These are phyloP conservation scores for Enhydra lutris DNA, from an alignment of 2,113 vertebrate species.

Conservation along the genomic window DNA sequence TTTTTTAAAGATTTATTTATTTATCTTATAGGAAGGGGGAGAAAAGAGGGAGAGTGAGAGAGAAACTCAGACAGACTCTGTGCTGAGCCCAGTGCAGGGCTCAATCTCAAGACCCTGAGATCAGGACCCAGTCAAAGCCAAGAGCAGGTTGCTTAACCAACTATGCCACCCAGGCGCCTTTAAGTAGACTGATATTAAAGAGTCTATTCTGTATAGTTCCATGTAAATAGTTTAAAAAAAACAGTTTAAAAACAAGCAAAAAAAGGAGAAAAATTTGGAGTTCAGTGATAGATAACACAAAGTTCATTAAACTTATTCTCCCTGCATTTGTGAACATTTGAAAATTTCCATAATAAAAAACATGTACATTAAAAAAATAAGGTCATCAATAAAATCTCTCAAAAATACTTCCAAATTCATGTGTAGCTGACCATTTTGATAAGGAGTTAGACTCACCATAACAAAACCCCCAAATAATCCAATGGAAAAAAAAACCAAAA, in stretches of 20 bases:
- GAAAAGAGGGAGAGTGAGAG: background rate
- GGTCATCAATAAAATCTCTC: conserved; percentile 24
- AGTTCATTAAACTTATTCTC: background rate
- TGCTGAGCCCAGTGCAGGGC: background rate
- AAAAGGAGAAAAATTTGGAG: background rate
- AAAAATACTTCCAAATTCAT: conserved; percentile 23
- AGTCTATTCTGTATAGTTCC: background rate
- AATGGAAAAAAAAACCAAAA: background rate
- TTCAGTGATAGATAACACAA: background rate
- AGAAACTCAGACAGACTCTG: background rate
- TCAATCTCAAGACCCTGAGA: background rate
- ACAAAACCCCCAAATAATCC: background rate
- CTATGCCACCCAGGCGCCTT: background rate
- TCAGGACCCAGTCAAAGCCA: background rate
- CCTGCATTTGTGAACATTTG: background rate
- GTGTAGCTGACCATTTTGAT: background rate
- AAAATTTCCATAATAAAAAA: background rate
- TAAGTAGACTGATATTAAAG: background rate
- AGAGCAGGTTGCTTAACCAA: background rate
- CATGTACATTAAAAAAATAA: background rate
- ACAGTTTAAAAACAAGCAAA: background rate
- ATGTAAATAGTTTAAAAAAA: background rate
- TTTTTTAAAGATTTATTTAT: background rate
- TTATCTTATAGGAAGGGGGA: background rate
- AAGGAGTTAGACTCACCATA: background rate